Evolutionary conservation across 2,113 vertebrate genomes (phyloP), one percentile per base, ranked within the genome.

Genomic region (Rhinoderma darwinii): DNA sequence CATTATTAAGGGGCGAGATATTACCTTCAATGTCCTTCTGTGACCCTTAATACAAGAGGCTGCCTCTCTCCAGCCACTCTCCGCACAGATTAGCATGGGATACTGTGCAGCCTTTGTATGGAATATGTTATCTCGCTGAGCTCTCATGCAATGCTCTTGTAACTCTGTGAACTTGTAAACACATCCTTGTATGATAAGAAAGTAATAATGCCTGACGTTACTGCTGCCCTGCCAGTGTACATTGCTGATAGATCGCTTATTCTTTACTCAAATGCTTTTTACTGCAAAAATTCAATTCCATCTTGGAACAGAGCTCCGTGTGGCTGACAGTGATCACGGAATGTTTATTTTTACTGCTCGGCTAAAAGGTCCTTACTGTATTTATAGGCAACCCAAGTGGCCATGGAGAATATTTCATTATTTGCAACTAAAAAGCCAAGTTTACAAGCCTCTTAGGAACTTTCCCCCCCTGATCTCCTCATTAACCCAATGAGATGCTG

Each of bases 111-210:
- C 41, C 77, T 79, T 41, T 86, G 77, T 86, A 66, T 80, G 59
- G 32, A 81, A 81, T 61, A 30, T n/a, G 39, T 87, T 87, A 87
- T 87, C 86, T 87, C 44, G 27, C 41, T 44, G n/a, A 81, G 77
- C 66, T 87, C 39, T 87, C 74, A 82, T 75, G 86, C 86, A 87
- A 87, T 87, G 79, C 79, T 75, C 86, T 87, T 82, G 79, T 87
- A 82, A 87, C 79, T 82, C 68, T 41, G 84, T 85, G 86, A 87
- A 87, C 85, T 82, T 87, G 85, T 87, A 87, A 87, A 87, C 85
- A 87, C 86, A 87, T 82, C 66, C 79, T 82, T 82, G 86, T 75
- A 66, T 63, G 86, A 87, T 87, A 87, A 87, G 85, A 82, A 75
- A 75, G 70, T 74, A 87, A 87, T 82, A 87, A 87, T 77, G 84